Percentiles rank a stretch among this genome's conserved stretches.
Conservation (phyloP, 2,113 vertebrate species). For the Scolopax mira region DNA sequence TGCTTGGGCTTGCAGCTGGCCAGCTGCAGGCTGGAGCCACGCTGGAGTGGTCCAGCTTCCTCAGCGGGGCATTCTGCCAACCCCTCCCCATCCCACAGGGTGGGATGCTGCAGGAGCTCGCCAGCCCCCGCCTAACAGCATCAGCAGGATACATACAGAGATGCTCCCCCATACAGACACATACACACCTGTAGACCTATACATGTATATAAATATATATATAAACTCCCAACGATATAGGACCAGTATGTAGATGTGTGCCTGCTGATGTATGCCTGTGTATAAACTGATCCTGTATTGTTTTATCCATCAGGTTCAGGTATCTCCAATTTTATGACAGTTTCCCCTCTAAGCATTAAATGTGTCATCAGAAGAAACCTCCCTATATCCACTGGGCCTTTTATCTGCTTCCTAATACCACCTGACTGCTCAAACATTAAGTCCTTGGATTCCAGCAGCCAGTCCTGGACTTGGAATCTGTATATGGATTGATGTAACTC, state of each 20-base stretch:
- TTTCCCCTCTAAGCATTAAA: background rate
- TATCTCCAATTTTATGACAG: background rate
- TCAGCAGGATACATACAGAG: background rate
- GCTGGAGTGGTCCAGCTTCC: background rate
- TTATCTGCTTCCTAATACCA: background rate
- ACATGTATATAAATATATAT: background rate
- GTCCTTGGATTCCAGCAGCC: background rate
- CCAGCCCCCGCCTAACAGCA: background rate
- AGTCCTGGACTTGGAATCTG: background rate
- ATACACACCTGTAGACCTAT: background rate
- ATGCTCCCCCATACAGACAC: background rate
- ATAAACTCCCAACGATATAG: background rate
- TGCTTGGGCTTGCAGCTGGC: background rate
- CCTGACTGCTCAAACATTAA: background rate
- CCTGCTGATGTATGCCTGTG: background rate
- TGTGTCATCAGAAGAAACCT: background rate
- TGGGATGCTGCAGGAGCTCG: background rate
- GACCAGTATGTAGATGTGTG: background rate
- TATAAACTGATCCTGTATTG: background rate
- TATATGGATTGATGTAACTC: background rate
- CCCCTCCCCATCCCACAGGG: fast-evolving
- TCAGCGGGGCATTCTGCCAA: fast-evolving
- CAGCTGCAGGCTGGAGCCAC: background rate
- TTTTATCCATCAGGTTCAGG: background rate
- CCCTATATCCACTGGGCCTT: background rate